A percentile compares a stretch with the other conserved stretches of the same genome.
phyloP scores from a whole-genome alignment of 2,113 vertebrate genomes.

The Danio rerio region GRCz12tu NC_133197.1:3617501-3618000 shows the following conservation, averaged over 20 bases:
- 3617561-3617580: conserved; percentile 99
- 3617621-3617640: conserved; percentile 76
- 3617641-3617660: conserved; percentile 87
- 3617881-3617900: conserved; percentile 83
- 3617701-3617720: conserved; percentile 76
- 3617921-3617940: conserved; percentile 68
- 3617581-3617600: conserved; percentile 82
- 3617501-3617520: conserved; percentile 99
- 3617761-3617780: conserved; percentile 67
- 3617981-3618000: conserved; percentile 47
- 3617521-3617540: conserved; percentile 99
- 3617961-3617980: conserved; percentile 67
- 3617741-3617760: conserved; percentile 61
- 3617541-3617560: conserved; percentile 99
- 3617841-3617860: conserved; percentile 92
- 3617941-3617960: conserved; percentile 61
- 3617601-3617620: conserved; percentile 76
- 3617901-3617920: conserved; percentile 64
- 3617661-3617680: conserved; percentile 86
- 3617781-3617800: conserved; percentile 74
- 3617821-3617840: conserved; percentile 73
- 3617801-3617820: conserved; percentile 90
- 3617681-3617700: conserved; percentile 85
- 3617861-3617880: conserved; percentile 88
- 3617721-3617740: conserved; percentile 67